A percentile compares a stretch with the other conserved stretches of the same genome.
Evolutionary conservation across 1,140 invertebrate genomes (phyloP).

Genomic region (Drosophila bocqueti): DNA sequence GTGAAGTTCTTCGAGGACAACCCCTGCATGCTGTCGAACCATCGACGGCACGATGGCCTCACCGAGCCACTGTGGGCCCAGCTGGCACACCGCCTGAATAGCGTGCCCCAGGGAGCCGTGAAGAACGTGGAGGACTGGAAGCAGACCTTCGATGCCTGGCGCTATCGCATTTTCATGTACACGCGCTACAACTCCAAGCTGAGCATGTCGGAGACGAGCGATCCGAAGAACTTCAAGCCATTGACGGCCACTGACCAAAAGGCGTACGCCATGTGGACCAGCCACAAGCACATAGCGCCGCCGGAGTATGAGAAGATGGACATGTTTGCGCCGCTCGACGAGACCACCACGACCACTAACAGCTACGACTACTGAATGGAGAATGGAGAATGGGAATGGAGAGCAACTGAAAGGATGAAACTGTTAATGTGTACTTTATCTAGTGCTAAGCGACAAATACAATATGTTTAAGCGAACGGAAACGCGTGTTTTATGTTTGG

Average conservation of each 20-base stretch:
- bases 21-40: constrained; percentile 79
- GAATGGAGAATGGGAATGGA: neutral
- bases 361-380: constrained; percentile 69
- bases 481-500: constrained; percentile 11
- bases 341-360: constrained; percentile 63
- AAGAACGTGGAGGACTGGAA: constrained; percentile 84
- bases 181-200: constrained; percentile 81
- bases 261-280: constrained; percentile 83
- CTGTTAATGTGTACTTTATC: constrained; percentile 76
- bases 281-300: constrained; percentile 74
- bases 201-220: constrained; percentile 75
- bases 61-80: constrained; percentile 78
- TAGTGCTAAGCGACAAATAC: constrained; percentile 75
- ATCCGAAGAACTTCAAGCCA: constrained; percentile 80
- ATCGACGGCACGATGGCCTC: constrained; percentile 76
- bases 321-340: constrained; percentile 74
- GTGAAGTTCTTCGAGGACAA: constrained; percentile 83
- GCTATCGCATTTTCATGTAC: constrained; percentile 83
- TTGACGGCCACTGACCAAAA: constrained; percentile 79
- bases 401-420: constrained; percentile 13
- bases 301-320: constrained; percentile 80
- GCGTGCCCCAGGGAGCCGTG: constrained; percentile 77
- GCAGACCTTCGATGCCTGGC: constrained; percentile 80
- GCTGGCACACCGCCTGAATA: constrained; percentile 72
- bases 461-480: constrained; percentile 62